Conservation (phyloP, 2,888 invertebrate genomes). For the Calliphora vomitoria region DNA sequence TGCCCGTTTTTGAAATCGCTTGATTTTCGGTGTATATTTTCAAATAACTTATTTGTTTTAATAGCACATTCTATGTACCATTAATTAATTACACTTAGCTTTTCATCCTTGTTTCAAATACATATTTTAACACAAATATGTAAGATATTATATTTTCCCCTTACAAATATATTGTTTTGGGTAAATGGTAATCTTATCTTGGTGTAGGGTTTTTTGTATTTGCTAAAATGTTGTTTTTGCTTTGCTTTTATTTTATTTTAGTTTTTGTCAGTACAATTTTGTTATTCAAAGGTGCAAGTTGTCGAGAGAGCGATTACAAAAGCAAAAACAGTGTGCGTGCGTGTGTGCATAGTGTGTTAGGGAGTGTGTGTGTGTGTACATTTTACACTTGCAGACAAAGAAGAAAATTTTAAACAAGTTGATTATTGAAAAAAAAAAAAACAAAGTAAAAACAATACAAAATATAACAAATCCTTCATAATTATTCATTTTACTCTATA, state of each 20-base stretch:
- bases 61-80: no score
- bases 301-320: constrained; percentile 19
- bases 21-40: no score
- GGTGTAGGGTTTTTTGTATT: constrained; percentile 54
- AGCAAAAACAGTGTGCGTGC: constrained; percentile 28
- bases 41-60: no score
- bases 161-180: not conserved
- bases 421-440: constrained; percentile 48
- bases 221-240: constrained; percentile 58
- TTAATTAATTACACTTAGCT: no score
- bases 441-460: constrained; percentile 4
- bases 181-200: constrained; percentile 33
- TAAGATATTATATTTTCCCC: not conserved
- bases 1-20: no score
- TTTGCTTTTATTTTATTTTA: constrained; percentile 48
- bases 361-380: constrained; percentile 48
- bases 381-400: constrained; percentile 72
- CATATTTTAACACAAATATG: no score
- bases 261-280: constrained; percentile 67
- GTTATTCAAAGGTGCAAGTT: constrained; percentile 69
- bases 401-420: constrained; percentile 57
- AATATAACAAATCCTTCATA: constrained; percentile 19
- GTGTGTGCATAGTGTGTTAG: constrained; percentile 35
- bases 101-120: no score
- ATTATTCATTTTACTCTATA: not conserved